Conservation (phyloP, 2,797 vertebrate genomes). For the Oophaga sylvatica region DNA sequence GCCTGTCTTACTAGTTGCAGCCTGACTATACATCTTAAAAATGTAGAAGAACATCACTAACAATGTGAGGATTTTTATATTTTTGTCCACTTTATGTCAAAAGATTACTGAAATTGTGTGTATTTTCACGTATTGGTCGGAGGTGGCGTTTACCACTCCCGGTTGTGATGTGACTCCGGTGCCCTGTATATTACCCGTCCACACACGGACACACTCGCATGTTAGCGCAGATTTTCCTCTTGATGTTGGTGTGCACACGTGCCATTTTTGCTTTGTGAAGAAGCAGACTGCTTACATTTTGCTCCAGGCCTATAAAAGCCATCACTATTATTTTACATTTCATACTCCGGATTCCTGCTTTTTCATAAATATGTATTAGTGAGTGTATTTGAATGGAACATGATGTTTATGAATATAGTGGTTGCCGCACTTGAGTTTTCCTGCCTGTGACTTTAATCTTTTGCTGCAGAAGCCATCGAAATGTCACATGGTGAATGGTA, state of each 20-base stretch:
- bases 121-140: not conserved
- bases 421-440: slow-evolving; percentile 28
- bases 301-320: slow-evolving; percentile 45
- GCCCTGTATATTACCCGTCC: not conserved
- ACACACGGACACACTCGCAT: not conserved
- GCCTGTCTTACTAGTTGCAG: no score
- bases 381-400: slow-evolving; percentile 53
- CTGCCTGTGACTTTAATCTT: slow-evolving; percentile 54
- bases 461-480: slow-evolving; percentile 45
- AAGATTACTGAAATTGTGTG: no score
- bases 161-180: not conserved
- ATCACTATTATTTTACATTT: slow-evolving; percentile 52
- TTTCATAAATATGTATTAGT: slow-evolving; percentile 59
- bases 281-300: slow-evolving; percentile 6
- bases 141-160: not conserved
- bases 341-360: slow-evolving; percentile 31
- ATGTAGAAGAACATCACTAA: no score
- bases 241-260: not conserved
- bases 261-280: slow-evolving; percentile 26
- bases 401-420: slow-evolving; percentile 46
- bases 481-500: slow-evolving; percentile 50
- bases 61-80: no score
- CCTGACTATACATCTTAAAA: no score
- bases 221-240: not conserved
- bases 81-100: no score